Percentiles rank a stretch among this genome's conserved stretches.
Conservation (phyloP, 2,113 vertebrate genomes). For the Girardinichthys multiradiatus region DNA sequence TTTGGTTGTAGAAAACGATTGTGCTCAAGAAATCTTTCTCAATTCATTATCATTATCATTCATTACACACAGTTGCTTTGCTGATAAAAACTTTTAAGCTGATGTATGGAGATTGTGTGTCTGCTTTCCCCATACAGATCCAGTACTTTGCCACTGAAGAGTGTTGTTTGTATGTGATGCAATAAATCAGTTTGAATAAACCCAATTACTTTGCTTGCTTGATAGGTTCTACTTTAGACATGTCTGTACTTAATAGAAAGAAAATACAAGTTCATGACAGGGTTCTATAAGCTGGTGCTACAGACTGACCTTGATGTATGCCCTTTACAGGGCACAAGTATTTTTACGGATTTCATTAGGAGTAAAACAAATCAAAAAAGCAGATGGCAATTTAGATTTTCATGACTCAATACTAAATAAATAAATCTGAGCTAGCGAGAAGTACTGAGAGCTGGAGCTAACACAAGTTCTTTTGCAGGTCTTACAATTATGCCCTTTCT, state of each 20-base stretch:
- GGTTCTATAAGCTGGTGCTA: not conserved
- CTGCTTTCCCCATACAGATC: constrained; percentile 22
- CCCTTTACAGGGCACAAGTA: no score
- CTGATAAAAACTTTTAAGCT: constrained; percentile 5
- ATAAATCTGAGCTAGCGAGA: not conserved
- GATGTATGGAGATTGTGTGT: constrained; percentile 29
- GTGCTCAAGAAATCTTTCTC: constrained; percentile 4
- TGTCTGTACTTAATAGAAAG: not conserved
- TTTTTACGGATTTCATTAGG: not conserved
- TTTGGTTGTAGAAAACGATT: constrained; percentile 4
- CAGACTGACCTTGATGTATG: not conserved
- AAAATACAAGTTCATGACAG: not conserved
- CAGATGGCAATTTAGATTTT: not conserved
- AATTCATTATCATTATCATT: constrained; percentile 4
- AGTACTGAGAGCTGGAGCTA: not conserved
- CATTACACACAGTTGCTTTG: not conserved
- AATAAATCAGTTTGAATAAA: not conserved
- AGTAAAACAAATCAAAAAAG: not conserved
- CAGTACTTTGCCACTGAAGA: constrained; percentile 9
- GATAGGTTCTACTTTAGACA: not conserved
- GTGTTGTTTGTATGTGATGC: constrained; percentile 9
- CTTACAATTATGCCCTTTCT: not conserved
- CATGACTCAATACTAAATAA: not conserved
- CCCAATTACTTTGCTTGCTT: not conserved
- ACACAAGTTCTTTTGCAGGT: not conserved